Evolutionary conservation across 2,797 vertebrate species (phyloP), one percentile per base, ranked within the genome.

Genomic region (Streptopelia turtur): DNA sequence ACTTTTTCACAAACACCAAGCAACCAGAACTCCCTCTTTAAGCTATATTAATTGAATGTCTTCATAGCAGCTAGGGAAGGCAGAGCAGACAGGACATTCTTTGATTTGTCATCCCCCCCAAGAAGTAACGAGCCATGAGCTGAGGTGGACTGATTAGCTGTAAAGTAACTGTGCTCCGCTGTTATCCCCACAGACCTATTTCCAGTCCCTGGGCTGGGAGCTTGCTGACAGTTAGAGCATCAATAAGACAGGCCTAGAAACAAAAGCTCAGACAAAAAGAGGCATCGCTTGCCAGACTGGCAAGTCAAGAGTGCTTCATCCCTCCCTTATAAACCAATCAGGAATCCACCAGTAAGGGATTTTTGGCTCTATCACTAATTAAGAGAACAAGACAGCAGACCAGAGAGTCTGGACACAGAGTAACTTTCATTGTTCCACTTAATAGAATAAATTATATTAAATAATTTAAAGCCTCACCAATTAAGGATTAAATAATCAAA

Each of bases 261-360:
- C 59, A 91, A 90, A 89, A 72, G n/a, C 79, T 87, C 66, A 83
- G 50, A 83, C 61, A 87, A 52, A 91, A 52, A 76, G 77, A 84
- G 35, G 31, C 23, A 78, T 16, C 0, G 0, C 17, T 69, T 64
- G 80, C 74, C 66, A 90, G 76, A 57, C 55, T 81, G 68, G 50
- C 20, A 52, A 81, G 43, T 52, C 69, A 52, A 35, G n/a, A 91
- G 39, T 35, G 43, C 33, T 91, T 81, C 81, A 88, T 70, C 16
- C 35, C 55, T 71, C 59, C 33, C 43, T 65, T 61, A 91, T 30
- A 93, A 86, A 90, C 50, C 63, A 86, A 76, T 49, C 55, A 88
- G 55, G 23, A 91, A 75, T 33, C 55, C 55, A 93, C 15, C 31
- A 59, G 59, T 35, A 31, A 88, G 81, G 59, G 63, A 82, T 50